Base-by-base conservation (phyloP, 2,888 invertebrate species). In the Parnassius apollo region DNA sequence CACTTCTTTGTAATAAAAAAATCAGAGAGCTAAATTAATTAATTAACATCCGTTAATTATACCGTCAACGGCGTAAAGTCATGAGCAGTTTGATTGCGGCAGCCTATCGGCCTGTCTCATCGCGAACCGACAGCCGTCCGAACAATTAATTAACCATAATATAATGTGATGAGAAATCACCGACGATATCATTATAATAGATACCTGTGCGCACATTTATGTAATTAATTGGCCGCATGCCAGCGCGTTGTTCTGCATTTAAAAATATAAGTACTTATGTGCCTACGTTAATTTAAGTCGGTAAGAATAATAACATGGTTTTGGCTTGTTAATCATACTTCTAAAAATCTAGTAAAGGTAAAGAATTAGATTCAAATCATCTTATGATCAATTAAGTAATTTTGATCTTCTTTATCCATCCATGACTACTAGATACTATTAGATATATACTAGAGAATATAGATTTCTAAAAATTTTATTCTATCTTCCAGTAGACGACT, bases 21-120 rank as follows among this genome's bases (percentile, higher is more conserved):
- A 45, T 46, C 42, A 8, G 52, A 48, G 45, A 45, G 77, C 74
- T 80, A 81, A 82, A 83, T 81, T 86, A 89, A 89, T 90, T 88
- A 89, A 88, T 88, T 86, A 88, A 85, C 81, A 76, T 80, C 82
- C 78, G 83, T 85, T 90, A 89, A 91, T 90, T 89, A 88, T 86
- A 87, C 87, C 87, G 85, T 90, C 88, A 86, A 78, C 75, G 80
- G 80, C 77, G 79, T 81, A 46, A 46, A 68, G 80, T 79, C 77
- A 79, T 79, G 83, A 80, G 80, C 82, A 86, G 78, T 85, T 85
- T 79, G 82, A 81, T 76, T 76, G 70, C 71, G 69, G 68, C 67
- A 68, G 78, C 81, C 86, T 90, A 89, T 90, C 90, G 76, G 75
- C 75, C 78, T 86, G 82, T 89, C 87, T 83, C 83, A 88, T 89